phyloP scores from a whole-genome alignment of 2,113 vertebrate genomes.

The Alectura lathami region DNA sequence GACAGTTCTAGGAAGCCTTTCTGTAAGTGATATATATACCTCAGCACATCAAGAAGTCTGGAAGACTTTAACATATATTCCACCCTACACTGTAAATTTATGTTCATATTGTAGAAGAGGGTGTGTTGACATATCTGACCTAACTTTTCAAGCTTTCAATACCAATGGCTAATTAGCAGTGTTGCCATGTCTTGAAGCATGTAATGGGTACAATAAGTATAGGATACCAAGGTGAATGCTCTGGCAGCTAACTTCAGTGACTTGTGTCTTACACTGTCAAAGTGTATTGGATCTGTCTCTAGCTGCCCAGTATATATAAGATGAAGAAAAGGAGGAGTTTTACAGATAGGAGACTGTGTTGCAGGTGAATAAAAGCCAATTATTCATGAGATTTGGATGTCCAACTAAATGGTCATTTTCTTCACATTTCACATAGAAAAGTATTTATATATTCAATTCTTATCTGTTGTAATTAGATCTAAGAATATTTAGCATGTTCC shows the following conservation, averaged over 20 bases:
- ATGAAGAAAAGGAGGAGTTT: neutral
- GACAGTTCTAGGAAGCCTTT: neutral
- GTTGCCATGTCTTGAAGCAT: neutral
- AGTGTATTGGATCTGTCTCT: neutral
- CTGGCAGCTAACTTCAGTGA: neutral
- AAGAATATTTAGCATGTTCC: neutral
- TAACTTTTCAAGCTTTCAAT: neutral
- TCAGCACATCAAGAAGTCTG: neutral
- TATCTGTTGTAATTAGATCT: neutral
- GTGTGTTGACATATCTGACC: neutral
- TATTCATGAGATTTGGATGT: neutral
- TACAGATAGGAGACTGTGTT: neutral
- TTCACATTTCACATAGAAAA: neutral
- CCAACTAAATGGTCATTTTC: neutral
- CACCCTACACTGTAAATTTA: neutral
- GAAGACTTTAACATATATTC: neutral
- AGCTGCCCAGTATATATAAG: neutral
- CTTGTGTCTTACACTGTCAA: neutral
- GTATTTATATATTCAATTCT: neutral
- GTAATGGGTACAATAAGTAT: rapidly evolving
- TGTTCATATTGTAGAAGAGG: neutral
- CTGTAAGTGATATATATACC: neutral
- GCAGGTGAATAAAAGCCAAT: neutral
- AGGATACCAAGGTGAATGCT: neutral
- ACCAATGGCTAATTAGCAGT: neutral